phyloP scores from a whole-genome alignment of 53 echinoderm and acorn worm species.

The Patiria pectinifera region DNA sequence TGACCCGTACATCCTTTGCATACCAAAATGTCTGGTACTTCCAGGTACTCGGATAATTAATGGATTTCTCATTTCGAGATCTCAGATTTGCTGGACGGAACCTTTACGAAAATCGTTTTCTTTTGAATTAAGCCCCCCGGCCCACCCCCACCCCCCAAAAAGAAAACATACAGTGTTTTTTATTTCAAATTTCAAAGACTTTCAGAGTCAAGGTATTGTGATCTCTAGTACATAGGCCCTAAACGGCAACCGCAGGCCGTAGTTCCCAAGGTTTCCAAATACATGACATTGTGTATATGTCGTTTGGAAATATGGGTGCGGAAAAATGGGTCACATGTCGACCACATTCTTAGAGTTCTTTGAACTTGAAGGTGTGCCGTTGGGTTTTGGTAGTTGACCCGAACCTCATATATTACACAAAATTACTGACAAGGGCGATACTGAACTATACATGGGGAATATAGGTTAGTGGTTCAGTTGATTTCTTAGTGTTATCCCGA shows the following conservation, averaged over 20 bases:
- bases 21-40: conserved; percentile 14
- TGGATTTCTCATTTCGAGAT: neutral
- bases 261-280: neutral
- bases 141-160: too few species aligned
- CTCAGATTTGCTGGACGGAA: neutral
- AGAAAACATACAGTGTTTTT: too few species aligned
- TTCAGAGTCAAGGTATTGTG: neutral
- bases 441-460: too few species aligned
- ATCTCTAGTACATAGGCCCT: neutral
- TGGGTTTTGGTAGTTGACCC: neutral
- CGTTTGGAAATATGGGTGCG: neutral
- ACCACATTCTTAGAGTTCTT: neutral
- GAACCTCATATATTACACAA: neutral
- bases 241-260: neutral
- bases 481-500: too few species aligned
- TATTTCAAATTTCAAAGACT: neutral
- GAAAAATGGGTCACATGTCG: neutral
- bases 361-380: conserved; percentile 44
- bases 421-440: too few species aligned
- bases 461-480: too few species aligned
- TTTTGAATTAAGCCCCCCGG: too few species aligned
- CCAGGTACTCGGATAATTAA: neutral
- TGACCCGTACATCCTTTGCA: conserved; percentile 4
- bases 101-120: too few species aligned
- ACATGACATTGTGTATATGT: neutral